Evolutionary conservation across 2,113 vertebrate species (phyloP).

Genomic region (Mixornis gularis): DNA sequence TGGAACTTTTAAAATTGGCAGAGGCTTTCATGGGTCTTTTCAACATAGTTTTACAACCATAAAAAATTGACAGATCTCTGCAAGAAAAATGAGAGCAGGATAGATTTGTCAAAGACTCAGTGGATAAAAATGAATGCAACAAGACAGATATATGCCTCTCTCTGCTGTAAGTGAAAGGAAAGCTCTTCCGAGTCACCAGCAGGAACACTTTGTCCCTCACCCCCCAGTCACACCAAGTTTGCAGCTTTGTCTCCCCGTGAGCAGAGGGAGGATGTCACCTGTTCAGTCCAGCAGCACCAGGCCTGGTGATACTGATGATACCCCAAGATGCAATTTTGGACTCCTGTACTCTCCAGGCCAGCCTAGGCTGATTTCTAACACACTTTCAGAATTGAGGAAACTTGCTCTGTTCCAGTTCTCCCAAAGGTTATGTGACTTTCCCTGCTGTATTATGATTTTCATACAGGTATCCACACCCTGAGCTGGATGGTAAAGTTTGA

Average conservation of each 20-base stretch:
- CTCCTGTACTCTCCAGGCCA: neutral
- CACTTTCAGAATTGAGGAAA: neutral
- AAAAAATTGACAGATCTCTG: neutral
- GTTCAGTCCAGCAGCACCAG: neutral
- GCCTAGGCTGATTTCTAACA: neutral
- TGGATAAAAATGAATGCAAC: neutral
- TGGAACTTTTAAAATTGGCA: slow-evolving; percentile 3
- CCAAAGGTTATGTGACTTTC: neutral
- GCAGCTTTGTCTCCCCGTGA: neutral
- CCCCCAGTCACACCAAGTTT: neutral
- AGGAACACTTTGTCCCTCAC: neutral
- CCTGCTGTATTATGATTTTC: neutral
- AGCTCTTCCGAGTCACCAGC: neutral
- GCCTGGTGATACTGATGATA: neutral
- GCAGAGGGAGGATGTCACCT: neutral
- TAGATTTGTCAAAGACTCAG: neutral
- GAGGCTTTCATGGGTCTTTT: neutral
- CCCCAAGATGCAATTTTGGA: neutral
- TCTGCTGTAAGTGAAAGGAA: neutral
- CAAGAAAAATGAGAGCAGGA: neutral
- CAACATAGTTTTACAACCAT: neutral
- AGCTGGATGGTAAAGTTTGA: neutral
- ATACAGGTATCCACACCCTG: no score
- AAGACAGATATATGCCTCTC: neutral
- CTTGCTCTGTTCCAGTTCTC: neutral